A percentile compares a stretch with the other conserved stretches of the same genome.
Conservation (phyloP, 2,888 invertebrate genomes). For the Coronaproctus castanopsis region DNA sequence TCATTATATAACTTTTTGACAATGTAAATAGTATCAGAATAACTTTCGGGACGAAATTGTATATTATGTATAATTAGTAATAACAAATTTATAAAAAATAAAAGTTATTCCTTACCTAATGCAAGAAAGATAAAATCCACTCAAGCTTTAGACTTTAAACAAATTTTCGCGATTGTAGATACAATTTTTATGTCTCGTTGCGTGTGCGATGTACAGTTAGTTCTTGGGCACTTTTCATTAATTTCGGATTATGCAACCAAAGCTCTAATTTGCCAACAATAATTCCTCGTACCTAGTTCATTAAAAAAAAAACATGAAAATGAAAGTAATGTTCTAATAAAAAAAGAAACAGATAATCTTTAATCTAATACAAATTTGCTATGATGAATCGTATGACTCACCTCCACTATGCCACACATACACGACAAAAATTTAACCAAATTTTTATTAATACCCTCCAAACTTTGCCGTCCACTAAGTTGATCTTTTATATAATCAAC, state of each 20-base stretch:
- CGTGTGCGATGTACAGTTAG: slow-evolving; percentile 55
- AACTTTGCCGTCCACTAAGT: slow-evolving; percentile 60
- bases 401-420: slow-evolving; percentile 68
- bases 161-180: slow-evolving; percentile 65
- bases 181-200: slow-evolving; percentile 54
- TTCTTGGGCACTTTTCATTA: slow-evolving; percentile 80
- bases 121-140: slow-evolving; percentile 70
- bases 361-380: no score
- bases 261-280: slow-evolving; percentile 65
- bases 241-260: slow-evolving; percentile 90
- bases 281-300: slow-evolving; percentile 42
- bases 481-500: slow-evolving; percentile 76
- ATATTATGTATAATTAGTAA: no score
- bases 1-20: no score
- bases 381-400: no score
- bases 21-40: no score
- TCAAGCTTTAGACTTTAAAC: slow-evolving; percentile 85
- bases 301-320: background rate
- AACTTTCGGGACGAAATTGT: no score
- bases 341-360: no score
- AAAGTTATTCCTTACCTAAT: slow-evolving; percentile 42
- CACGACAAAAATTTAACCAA: slow-evolving; percentile 66
- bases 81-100: no score
- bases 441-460: slow-evolving; percentile 71
- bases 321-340: no score